Percentiles rank a stretch among this genome's conserved stretches.
Evolutionary conservation across 2,888 invertebrate genomes (phyloP).

Genomic region (Drosophila koepferae): DNA sequence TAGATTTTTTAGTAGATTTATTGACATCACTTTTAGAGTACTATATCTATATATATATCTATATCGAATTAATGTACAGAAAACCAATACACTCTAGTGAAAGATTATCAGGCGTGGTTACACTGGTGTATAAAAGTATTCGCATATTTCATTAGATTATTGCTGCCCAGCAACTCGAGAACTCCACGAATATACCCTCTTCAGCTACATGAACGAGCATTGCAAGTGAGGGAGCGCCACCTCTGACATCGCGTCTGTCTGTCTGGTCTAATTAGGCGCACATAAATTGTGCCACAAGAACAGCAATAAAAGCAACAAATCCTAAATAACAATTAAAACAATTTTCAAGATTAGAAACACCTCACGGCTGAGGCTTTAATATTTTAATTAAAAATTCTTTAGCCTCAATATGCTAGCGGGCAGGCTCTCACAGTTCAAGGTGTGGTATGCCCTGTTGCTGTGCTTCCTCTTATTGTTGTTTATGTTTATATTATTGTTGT

Average conservation of each 20-base stretch:
- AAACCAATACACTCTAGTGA: not conserved
- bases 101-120: not conserved
- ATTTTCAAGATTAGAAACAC: constrained; percentile 82
- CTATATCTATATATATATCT: no score
- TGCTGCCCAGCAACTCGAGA: no score
- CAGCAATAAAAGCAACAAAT: constrained; percentile 63
- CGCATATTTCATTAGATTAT: no score
- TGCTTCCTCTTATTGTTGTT: constrained; percentile 11
- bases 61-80: no score
- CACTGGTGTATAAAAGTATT: no score
- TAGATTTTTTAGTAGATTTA: no score
- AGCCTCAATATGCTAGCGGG: constrained; percentile 58
- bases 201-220: not conserved
- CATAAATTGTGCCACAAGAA: constrained; percentile 64
- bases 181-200: not conserved
- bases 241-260: constrained; percentile 34
- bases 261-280: constrained; percentile 78
- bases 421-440: constrained; percentile 19
- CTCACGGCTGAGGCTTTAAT: constrained; percentile 74
- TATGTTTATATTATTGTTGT: constrained; percentile 21
- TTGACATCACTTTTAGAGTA: no score
- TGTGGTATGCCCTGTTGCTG: constrained; percentile 13
- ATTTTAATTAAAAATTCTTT: constrained; percentile 80
- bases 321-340: constrained; percentile 81
- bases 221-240: not conserved